phyloP scores from a whole-genome alignment of 2,888 invertebrate species.

The Podotricha telesiphe region DNA sequence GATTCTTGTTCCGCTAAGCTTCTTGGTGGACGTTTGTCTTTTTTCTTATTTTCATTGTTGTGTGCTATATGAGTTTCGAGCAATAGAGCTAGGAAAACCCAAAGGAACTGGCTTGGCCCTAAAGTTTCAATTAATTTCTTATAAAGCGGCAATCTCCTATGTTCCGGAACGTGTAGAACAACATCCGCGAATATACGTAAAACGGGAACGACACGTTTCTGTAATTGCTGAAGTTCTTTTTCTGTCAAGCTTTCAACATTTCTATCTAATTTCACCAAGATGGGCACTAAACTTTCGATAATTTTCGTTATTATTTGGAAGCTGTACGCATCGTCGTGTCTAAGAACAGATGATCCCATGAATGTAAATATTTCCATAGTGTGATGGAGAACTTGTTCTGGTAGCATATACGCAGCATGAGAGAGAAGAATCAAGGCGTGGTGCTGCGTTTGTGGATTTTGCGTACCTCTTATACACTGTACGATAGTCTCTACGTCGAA shows the following conservation, averaged over 20 bases:
- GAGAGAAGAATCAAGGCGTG: constrained; percentile 94
- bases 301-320: constrained; percentile 96
- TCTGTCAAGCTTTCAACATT: constrained; percentile 64
- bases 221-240: constrained; percentile 67
- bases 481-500: constrained; percentile 91
- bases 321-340: constrained; percentile 97
- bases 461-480: constrained; percentile 94
- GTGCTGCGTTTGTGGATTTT: constrained; percentile 97
- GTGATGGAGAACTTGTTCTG: constrained; percentile 94
- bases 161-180: constrained; percentile 95
- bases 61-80: constrained; percentile 88
- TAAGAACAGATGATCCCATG: constrained; percentile 95
- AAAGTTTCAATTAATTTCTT: constrained; percentile 90
- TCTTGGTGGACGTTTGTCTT: constrained; percentile 59
- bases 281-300: constrained; percentile 94
- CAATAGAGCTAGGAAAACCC: constrained; percentile 88
- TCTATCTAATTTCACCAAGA: constrained; percentile 85
- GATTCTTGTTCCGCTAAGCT: constrained; percentile 72
- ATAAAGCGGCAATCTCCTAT: constrained; percentile 92
- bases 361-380: constrained; percentile 99
- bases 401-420: constrained; percentile 89
- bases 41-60: constrained; percentile 76
- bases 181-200: constrained; percentile 96
- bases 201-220: constrained; percentile 85
- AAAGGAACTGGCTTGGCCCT: constrained; percentile 85